Evolutionary conservation across 2,113 vertebrate genomes (phyloP).

Genomic region (Ellobius talpinus): DNA sequence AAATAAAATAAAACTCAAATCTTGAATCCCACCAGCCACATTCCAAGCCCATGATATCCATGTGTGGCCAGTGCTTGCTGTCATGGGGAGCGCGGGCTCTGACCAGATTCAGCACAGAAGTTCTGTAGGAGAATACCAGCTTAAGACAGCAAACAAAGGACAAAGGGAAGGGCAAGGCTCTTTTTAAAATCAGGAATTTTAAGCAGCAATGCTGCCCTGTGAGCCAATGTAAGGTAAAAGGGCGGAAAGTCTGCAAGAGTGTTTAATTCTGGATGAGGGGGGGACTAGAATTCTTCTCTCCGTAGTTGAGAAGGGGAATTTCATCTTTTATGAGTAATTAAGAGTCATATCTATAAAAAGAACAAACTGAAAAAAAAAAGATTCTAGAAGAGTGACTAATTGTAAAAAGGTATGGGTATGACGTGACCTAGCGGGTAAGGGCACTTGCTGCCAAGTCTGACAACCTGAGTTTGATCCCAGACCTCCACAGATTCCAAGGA

Average conservation of each 20-base stretch:
- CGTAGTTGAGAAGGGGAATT: not conserved
- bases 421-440: no score
- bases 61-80: not conserved
- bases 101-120: not conserved
- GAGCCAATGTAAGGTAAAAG: not conserved
- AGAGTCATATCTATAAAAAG: not conserved
- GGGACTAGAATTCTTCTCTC: not conserved
- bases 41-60: not conserved
- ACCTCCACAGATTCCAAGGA: not conserved
- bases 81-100: not conserved
- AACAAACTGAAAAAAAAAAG: not conserved
- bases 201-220: not conserved
- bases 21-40: not conserved
- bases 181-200: not conserved
- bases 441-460: not conserved
- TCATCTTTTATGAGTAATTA: not conserved
- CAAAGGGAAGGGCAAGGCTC: not conserved
- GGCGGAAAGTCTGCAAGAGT: not conserved
- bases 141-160: not conserved
- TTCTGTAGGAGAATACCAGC: not conserved
- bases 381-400: not conserved
- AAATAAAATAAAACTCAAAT: not conserved
- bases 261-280: not conserved
- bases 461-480: not conserved
- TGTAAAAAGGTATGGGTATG: not conserved